Conservation (phyloP, 2,888 invertebrate species). For the Heliconius ethilla region DNA sequence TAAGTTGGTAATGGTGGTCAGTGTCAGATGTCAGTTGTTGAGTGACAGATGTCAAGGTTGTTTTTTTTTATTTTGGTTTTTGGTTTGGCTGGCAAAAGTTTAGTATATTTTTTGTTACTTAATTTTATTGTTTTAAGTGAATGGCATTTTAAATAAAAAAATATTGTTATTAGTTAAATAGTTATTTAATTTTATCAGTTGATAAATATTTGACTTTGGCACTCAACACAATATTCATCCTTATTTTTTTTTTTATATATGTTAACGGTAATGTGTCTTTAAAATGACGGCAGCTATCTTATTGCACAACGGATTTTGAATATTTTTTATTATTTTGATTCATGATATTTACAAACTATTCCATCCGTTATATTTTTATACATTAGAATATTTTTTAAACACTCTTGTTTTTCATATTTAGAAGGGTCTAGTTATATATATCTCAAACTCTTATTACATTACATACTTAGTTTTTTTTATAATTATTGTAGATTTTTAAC, state of each 20-base stretch:
- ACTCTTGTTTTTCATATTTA: not conserved
- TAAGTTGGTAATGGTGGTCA: slow-evolving; percentile 54
- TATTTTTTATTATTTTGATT: not conserved
- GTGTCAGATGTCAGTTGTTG: not conserved
- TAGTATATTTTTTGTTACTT: not conserved
- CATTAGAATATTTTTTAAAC: not conserved
- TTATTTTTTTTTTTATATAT: not conserved
- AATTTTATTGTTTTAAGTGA: not conserved
- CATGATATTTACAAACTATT: not conserved
- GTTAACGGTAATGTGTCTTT: not conserved
- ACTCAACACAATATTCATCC: not conserved
- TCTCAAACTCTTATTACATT: not conserved
- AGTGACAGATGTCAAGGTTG: not conserved
- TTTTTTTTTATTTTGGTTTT: not conserved
- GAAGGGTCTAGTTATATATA: not conserved
- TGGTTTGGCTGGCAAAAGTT: too few species aligned
- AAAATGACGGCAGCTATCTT: not conserved
- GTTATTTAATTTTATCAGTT: not conserved
- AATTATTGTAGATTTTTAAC: too few species aligned
- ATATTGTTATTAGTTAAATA: not conserved
- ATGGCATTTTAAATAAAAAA: not conserved
- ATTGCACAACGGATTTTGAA: not conserved
- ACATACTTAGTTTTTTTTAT: not conserved
- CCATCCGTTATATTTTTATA: not conserved
- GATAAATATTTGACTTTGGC: not conserved